Percentiles rank a stretch among this genome's conserved stretches.
Evolutionary conservation across 2,888 invertebrate species (phyloP).

Genomic region (Habroteleia sp.): DNA sequence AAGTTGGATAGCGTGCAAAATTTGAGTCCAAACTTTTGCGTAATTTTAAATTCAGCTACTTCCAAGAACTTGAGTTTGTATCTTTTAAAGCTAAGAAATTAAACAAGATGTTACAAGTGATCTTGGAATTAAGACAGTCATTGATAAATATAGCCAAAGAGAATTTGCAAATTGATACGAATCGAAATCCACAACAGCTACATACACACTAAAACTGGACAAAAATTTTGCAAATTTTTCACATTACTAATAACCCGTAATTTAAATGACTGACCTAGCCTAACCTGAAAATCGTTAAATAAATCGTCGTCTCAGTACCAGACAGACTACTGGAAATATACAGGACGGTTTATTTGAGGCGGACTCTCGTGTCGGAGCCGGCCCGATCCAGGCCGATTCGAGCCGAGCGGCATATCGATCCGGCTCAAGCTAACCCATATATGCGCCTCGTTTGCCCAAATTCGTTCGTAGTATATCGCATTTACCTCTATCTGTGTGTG

Average conservation of each 20-base stretch:
- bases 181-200: constrained; percentile 7
- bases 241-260: constrained; percentile 3
- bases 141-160: neutral
- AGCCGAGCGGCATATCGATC: constrained; percentile 46
- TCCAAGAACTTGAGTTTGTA: neutral
- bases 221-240: constrained; percentile 11
- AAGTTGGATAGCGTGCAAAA: constrained; percentile 14
- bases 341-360: constrained; percentile 38
- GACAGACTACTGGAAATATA: constrained; percentile 38
- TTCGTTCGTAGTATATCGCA: constrained; percentile 39
- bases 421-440: constrained; percentile 13
- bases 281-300: constrained; percentile 55
- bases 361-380: constrained; percentile 21
- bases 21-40: constrained; percentile 2
- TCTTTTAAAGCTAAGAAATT: constrained; percentile 4
- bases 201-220: constrained; percentile 15
- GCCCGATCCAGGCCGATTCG: constrained; percentile 39
- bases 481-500: constrained; percentile 17
- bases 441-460: constrained; percentile 33
- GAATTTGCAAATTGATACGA: constrained; percentile 12
- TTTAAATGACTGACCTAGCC: constrained; percentile 49
- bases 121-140: neutral
- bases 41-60: constrained; percentile 8
- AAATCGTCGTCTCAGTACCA: constrained; percentile 52
- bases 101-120: constrained; percentile 1